phyloP scores from a whole-genome alignment of 2,888 invertebrate genomes.

The Philopedon plagiatum region DNA sequence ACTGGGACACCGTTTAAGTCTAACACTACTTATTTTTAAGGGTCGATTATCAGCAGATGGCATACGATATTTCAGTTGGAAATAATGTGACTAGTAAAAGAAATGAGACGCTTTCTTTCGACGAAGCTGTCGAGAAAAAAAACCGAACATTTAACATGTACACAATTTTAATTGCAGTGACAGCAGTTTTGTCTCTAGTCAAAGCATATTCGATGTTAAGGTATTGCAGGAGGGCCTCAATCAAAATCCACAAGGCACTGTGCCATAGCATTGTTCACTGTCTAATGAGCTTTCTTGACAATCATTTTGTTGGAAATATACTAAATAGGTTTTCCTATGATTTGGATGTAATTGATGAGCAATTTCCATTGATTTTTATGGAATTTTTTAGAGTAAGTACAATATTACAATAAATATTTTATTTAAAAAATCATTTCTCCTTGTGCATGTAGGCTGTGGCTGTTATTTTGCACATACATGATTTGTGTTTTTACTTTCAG shows the following conservation, averaged over 20 bases:
- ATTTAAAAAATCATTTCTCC: no score
- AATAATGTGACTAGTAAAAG: constrained; percentile 38
- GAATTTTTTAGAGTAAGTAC: constrained; percentile 56
- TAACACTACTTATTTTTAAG: no score
- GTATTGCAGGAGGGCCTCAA: constrained; percentile 55
- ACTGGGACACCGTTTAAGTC: no score
- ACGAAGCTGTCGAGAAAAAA: constrained; percentile 39
- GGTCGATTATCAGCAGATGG: constrained; percentile 48
- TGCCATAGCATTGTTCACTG: constrained; percentile 53
- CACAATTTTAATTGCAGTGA: constrained; percentile 53
- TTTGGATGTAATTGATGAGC: constrained; percentile 55
- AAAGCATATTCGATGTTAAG: constrained; percentile 57
- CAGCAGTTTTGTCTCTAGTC: constrained; percentile 51
- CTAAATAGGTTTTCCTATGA: constrained; percentile 58
- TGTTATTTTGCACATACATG: no score
- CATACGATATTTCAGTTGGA: constrained; percentile 32
- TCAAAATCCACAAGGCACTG: constrained; percentile 55
- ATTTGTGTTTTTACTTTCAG: constrained; percentile 69
- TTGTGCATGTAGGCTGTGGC: no score
- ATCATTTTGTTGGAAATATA: constrained; percentile 57
- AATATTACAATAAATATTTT: no score
- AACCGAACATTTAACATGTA: constrained; percentile 51
- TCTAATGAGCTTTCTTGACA: constrained; percentile 55
- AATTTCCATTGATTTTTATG: constrained; percentile 56
- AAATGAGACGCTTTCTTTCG: constrained; percentile 40